These are phyloP conservation scores for Hetaerina titia DNA, from an alignment of 2,888 invertebrate genomes.

Conservation along the genomic window DNA sequence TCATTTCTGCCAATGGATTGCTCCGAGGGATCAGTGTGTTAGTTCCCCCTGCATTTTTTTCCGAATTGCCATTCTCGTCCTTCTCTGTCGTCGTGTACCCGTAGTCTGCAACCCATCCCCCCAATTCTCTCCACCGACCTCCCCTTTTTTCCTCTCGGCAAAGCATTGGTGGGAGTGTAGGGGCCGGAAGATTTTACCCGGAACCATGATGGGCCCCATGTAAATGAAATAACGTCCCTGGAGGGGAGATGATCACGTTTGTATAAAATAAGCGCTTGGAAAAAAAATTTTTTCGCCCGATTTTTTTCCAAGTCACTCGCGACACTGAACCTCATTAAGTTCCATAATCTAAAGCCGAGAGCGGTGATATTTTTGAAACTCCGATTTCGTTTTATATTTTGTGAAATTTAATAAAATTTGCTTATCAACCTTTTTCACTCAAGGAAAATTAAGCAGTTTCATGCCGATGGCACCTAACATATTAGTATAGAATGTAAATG, in stretches of 20 bases:
- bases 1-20: neutral
- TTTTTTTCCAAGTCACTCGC: neutral
- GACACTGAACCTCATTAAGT: conserved; percentile 18
- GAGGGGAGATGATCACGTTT: neutral
- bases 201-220: neutral
- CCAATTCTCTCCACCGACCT: neutral
- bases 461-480: neutral
- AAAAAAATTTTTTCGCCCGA: neutral
- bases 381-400: neutral
- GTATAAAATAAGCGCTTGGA: neutral
- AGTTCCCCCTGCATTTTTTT: neutral
- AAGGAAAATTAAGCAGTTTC: neutral
- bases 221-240: neutral
- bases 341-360: neutral
- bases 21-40: neutral
- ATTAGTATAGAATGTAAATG: too few relatives aligned
- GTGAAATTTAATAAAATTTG: neutral
- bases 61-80: neutral
- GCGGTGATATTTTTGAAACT: neutral
- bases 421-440: neutral
- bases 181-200: neutral
- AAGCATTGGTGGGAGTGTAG: neutral
- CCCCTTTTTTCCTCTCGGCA: neutral
- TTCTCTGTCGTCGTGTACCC: neutral
- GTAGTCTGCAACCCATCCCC: neutral